Evolutionary conservation across 2,113 vertebrate genomes (phyloP).

Genomic region (Chloroceryle aenea): DNA sequence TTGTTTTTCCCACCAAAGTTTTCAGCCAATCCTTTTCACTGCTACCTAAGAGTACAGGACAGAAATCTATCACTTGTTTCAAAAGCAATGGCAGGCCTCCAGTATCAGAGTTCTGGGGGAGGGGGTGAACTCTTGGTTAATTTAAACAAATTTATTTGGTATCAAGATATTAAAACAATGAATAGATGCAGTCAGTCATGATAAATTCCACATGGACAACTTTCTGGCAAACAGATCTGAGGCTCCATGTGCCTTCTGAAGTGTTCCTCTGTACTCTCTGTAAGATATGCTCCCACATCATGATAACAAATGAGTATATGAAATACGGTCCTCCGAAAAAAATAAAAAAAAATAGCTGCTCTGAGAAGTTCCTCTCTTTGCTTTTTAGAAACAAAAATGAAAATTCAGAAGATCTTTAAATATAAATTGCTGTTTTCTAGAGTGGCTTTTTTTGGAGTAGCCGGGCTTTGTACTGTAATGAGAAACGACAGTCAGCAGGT

Average conservation of each 20-base stretch:
- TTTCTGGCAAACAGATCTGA: not conserved
- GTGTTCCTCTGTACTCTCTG: accelerated
- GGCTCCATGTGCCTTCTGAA: not conserved
- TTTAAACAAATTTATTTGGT: not conserved
- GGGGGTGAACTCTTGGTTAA: not conserved
- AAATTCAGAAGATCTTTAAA: not conserved
- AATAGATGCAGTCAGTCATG: not conserved
- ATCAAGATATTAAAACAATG: not conserved
- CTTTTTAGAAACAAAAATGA: not conserved
- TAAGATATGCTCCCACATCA: not conserved
- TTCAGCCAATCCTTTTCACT: not conserved
- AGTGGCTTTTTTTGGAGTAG: not conserved
- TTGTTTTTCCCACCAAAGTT: not conserved
- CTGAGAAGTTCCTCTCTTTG: not conserved
- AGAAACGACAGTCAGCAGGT: not conserved
- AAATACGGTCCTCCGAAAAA: not conserved
- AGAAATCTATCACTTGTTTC: not conserved
- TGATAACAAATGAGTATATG: not conserved
- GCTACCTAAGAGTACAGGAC: not conserved
- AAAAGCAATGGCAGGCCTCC: not conserved
- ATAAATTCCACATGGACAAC: not conserved
- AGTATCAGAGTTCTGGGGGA: not conserved
- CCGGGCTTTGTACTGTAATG: not conserved
- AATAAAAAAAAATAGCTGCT: not conserved
- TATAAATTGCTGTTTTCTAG: not conserved